A percentile compares a stretch with the other conserved stretches of the same genome.
Evolutionary conservation across 2,888 invertebrate species (phyloP).

Genomic region (Hanleya hanleyi): DNA sequence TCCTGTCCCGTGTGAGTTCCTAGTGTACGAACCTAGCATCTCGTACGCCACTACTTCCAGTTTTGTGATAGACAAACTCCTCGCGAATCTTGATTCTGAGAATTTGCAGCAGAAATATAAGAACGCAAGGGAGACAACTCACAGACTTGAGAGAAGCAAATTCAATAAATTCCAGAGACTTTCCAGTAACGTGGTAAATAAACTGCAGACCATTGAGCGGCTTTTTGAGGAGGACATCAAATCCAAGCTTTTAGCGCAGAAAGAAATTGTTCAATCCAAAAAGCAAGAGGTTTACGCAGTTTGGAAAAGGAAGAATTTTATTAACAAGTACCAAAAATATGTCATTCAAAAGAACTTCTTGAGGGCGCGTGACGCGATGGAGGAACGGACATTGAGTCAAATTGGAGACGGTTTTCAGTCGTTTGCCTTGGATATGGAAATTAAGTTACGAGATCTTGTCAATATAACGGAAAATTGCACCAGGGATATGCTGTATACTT

Average conservation of each 20-base stretch:
- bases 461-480: conserved; percentile 15
- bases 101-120: conserved; percentile 35
- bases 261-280: conserved; percentile 21
- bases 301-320: conserved; percentile 34
- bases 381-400: conserved; percentile 53
- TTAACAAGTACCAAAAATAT: conserved; percentile 52
- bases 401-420: conserved; percentile 34
- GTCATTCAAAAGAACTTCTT: conserved; percentile 55
- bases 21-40: conserved; percentile 54
- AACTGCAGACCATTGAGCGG: conserved; percentile 27
- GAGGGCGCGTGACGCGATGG: conserved; percentile 57
- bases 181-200: conserved; percentile 18
- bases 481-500: conserved; percentile 35
- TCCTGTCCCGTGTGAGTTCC: conserved; percentile 56
- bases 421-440: conserved; percentile 42
- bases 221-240: conserved; percentile 32
- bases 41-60: conserved; percentile 58
- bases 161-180: conserved; percentile 27
- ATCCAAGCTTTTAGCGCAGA: conserved; percentile 34
- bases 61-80: conserved; percentile 45
- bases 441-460: conserved; percentile 26
- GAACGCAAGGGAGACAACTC: conserved; percentile 44
- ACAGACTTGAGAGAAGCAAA: conserved; percentile 44
- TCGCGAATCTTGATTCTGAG: conserved; percentile 32
- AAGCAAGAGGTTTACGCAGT: conserved; percentile 28